These are phyloP conservation scores for Morone saxatilis DNA, from an alignment of 2,113 vertebrate species.

Conservation along the genomic window DNA sequence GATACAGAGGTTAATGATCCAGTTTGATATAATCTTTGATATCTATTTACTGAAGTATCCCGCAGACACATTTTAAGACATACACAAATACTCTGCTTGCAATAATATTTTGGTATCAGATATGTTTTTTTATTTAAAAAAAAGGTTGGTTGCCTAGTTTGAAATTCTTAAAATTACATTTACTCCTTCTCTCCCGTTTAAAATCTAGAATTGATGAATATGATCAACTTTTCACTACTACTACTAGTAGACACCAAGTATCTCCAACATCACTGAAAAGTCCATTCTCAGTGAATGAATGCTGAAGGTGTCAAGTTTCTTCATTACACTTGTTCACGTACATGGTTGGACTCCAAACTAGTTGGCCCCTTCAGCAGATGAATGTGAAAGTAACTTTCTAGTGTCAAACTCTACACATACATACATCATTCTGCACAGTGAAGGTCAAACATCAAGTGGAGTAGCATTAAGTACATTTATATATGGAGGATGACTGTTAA, in stretches of 20 bases:
- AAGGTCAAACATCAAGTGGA: not conserved
- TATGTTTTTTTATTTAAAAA: no score
- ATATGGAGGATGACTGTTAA: not conserved
- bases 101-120: no score
- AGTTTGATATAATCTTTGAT: constrained; percentile 27
- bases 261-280: not conserved
- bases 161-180: not conserved
- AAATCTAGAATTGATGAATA: not conserved
- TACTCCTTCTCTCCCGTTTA: not conserved
- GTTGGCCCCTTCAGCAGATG: not conserved
- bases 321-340: not conserved
- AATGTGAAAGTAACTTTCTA: not conserved
- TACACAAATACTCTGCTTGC: no score
- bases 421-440: not conserved
- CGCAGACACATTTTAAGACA: no score
- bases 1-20: constrained; percentile 37
- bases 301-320: not conserved
- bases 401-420: not conserved
- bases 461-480: not conserved
- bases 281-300: no score
- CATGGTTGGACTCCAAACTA: not conserved
- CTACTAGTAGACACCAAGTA: not conserved
- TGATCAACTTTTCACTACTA: no score
- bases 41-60: constrained; percentile 17
- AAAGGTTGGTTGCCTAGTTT: not conserved